Evolutionary conservation across 1,140 invertebrate species (phyloP).

Genomic region (Neoseiulus cucumeris): DNA sequence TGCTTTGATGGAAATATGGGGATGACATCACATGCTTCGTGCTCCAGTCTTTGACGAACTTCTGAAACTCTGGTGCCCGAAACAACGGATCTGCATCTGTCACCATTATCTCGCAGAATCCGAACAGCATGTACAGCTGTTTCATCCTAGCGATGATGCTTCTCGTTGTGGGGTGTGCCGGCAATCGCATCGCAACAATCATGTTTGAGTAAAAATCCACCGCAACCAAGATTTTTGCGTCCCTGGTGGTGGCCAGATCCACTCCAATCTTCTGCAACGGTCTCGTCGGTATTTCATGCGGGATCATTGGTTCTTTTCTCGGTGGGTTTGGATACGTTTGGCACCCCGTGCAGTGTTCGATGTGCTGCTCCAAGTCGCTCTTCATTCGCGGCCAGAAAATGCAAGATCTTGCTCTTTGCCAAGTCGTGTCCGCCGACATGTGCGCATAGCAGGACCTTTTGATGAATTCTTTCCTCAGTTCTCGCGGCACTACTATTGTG

Average conservation of each 20-base stretch:
- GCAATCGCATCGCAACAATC: no score
- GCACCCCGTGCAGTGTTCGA: background rate
- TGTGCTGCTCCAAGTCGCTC: background rate
- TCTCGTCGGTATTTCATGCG: background rate
- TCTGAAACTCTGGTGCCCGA: no score
- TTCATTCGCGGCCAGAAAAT: background rate
- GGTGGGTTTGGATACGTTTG: background rate
- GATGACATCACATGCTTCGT: no score
- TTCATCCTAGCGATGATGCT: no score
- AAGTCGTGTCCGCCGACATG: background rate
- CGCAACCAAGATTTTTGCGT: background rate
- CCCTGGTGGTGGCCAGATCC: background rate
- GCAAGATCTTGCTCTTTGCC: background rate
- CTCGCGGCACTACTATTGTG: background rate
- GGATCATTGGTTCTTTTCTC: background rate
- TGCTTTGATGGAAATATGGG: no score
- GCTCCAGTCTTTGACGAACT: no score
- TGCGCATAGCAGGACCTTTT: background rate
- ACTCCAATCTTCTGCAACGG: background rate
- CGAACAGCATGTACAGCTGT: no score
- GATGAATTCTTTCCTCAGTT: background rate
- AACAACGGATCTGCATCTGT: no score
- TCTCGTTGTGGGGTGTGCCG: no score
- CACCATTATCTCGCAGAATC: no score
- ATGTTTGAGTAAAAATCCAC: background rate